Conservation (phyloP, 2,797 vertebrate genomes). For the Ctenopoma kingsleyae region DNA sequence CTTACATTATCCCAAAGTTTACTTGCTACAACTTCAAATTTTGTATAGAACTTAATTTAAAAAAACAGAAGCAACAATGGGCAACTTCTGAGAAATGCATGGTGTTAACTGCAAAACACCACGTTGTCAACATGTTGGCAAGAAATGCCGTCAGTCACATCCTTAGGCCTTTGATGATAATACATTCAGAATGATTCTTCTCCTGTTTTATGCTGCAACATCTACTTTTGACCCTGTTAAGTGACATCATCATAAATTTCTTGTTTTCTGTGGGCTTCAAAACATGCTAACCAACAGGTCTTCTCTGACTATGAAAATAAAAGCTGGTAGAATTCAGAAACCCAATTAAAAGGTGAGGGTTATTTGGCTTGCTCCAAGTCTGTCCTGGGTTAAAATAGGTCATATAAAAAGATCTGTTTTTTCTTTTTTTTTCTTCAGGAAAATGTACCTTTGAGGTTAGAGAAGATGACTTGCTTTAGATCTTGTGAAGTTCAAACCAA, state of each 20-base stretch:
- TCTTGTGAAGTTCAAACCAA: slow-evolving; percentile 66
- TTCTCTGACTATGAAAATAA: slow-evolving; percentile 40
- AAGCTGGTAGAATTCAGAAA: slow-evolving; percentile 68
- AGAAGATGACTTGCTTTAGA: slow-evolving; percentile 65
- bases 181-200: slow-evolving; percentile 79
- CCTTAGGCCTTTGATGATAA: slow-evolving; percentile 67
- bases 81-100: slow-evolving; percentile 45
- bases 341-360: slow-evolving; percentile 76
- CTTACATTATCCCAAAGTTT: slow-evolving; percentile 42
- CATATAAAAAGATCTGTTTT: slow-evolving; percentile 68
- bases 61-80: slow-evolving; percentile 34
- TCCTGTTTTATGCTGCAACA: slow-evolving; percentile 42
- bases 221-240: slow-evolving; percentile 68
- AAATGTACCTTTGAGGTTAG: slow-evolving; percentile 78
- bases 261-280: slow-evolving; percentile 47
- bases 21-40: slow-evolving; percentile 63
- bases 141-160: slow-evolving; percentile 51
- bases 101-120: slow-evolving; percentile 32
- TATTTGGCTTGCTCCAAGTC: slow-evolving; percentile 82
- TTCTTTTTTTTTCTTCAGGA: slow-evolving; percentile 43
- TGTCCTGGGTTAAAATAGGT: slow-evolving; percentile 78
- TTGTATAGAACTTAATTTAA: slow-evolving; percentile 14
- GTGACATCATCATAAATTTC: slow-evolving; percentile 73
- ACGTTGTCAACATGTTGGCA: slow-evolving; percentile 34
- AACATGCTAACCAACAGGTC: slow-evolving; percentile 42